Evolutionary conservation across 2,113 vertebrate genomes (phyloP), one percentile per base, ranked within the genome.

Genomic region (Puffinus mauretanicus): DNA sequence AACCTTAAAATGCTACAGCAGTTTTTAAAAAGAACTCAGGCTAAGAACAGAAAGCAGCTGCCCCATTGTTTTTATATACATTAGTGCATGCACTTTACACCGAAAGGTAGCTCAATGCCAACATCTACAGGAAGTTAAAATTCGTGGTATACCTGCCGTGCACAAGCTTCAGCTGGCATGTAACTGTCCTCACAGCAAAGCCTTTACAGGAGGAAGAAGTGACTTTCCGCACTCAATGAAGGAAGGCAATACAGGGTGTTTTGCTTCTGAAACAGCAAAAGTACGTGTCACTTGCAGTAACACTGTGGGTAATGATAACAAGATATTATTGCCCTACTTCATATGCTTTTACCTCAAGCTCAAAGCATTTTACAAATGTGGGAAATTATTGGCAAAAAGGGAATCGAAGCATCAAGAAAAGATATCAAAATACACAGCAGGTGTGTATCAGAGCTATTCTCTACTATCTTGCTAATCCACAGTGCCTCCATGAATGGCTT

Each of bases 271-370:
- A 84, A 65, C 10, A 88, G 57, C 11, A 52, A 13, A 69, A 47
- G 10, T 16, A 30, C 2, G 0, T 24, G 25, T 34, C 54, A 12
- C 61, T 58, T 61, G 58, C 10, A 76, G 26, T 65, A 77, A 38
- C 0, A 0, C 11, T 51, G 14, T 24, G 61, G 24, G 25, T 21
- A 40, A 24, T 10, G 7, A 27, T 29, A 77, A 51, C 16, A 67
- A 40, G 44, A 9, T 34, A 49, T 29, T 67, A 58, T 2, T 46
- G 27, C 13, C n/a, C 20, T 75, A 6, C 30, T 83, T 75, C 72
- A 47, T 21, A 18, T 47, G 34, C 27, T 78, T 42, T 49, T 15
- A 66, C 11, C 27, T 88, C 71, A 58, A 81, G 16, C 15, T 80
- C 34, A 70, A 83, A 62, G 34, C 22, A 24, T 67, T 92, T 84